Evolutionary conservation across 2,797 vertebrate genomes (phyloP).

Genomic region (Myotis myotis): DNA sequence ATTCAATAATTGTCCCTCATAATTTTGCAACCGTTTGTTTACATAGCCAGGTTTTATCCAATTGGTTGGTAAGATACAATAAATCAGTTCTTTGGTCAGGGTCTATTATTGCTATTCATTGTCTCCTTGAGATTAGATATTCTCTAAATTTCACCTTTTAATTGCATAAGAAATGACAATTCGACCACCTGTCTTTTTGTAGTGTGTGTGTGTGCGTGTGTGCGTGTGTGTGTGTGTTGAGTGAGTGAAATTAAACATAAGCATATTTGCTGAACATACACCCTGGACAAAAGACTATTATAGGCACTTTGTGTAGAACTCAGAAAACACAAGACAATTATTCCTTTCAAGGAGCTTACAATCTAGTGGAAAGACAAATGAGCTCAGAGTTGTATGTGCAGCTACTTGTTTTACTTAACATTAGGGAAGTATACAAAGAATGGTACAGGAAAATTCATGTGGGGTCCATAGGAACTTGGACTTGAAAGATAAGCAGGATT

Average conservation of each 20-base stretch:
- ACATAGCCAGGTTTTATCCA: background rate
- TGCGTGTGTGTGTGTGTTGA: background rate
- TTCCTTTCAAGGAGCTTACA: background rate
- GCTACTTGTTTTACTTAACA: background rate
- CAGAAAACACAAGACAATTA: background rate
- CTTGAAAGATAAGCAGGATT: background rate
- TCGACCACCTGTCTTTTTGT: background rate
- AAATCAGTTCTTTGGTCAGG: background rate
- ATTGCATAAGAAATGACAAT: background rate
- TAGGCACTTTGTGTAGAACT: background rate
- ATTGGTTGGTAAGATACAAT: background rate
- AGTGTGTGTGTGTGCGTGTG: background rate
- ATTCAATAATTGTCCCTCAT: background rate
- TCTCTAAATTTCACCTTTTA: constrained; percentile 20
- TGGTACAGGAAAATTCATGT: background rate
- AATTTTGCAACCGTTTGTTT: background rate
- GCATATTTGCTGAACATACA: background rate
- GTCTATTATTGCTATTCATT: background rate
- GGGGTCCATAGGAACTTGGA: background rate
- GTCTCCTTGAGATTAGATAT: background rate
- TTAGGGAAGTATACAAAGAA: background rate
- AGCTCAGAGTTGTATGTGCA: background rate
- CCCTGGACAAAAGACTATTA: background rate
- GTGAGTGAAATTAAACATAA: background rate
- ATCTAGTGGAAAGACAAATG: background rate